Percentiles rank a stretch among this genome's conserved stretches.
These are phyloP conservation scores for Catharus minimus DNA, from an alignment of 2,113 vertebrate genomes.

Conservation along the genomic window DNA sequence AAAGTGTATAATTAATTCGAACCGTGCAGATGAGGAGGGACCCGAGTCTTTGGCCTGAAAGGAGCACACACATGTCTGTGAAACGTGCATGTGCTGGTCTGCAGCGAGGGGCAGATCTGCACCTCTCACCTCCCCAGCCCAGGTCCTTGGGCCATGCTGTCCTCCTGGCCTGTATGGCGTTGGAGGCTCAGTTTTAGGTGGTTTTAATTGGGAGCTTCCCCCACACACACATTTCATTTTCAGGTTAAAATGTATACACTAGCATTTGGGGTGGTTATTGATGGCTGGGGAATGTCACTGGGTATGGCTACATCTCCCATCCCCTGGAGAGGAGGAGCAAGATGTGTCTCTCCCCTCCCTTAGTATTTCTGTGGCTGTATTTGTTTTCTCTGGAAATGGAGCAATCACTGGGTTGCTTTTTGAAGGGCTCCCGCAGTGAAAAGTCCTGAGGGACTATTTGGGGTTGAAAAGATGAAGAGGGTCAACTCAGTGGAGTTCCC, in stretches of 20 bases:
- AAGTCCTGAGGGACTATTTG: fast-evolving
- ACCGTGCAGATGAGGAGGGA: conserved; percentile 78
- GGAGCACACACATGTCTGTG: neutral
- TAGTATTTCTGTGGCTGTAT: neutral
- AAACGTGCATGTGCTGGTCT: neutral
- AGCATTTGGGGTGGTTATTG: fast-evolving
- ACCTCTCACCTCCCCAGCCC: neutral
- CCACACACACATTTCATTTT: fast-evolving
- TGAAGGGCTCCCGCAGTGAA: neutral
- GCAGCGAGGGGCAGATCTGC: neutral
- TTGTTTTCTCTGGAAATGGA: neutral
- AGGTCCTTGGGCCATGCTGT: neutral
- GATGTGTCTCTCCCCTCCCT: neutral
- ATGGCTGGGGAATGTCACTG: neutral
- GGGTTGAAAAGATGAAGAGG: neutral
- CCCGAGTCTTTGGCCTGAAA: conserved; percentile 59
- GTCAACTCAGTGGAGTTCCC: neutral
- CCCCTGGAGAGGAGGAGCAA: neutral
- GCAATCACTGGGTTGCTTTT: neutral
- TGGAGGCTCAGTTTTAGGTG: neutral
- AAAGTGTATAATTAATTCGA: conserved; percentile 99
- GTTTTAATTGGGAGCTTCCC: neutral
- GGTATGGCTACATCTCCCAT: fast-evolving
- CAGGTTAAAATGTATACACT: neutral
- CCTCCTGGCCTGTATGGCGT: neutral